phyloP scores from a whole-genome alignment of 2,113 vertebrate genomes.

The Lonchura striata region DNA sequence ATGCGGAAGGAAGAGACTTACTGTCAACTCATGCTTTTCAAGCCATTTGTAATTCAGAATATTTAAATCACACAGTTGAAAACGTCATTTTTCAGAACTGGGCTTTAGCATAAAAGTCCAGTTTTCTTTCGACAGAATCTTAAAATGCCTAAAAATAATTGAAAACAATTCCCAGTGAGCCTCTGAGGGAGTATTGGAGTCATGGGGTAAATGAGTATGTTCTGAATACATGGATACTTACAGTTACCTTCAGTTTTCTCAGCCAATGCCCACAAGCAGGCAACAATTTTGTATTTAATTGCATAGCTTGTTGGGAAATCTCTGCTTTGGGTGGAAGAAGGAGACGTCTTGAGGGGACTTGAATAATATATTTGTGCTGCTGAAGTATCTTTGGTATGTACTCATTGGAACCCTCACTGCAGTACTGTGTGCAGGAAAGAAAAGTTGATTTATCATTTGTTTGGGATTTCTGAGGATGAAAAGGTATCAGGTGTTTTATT shows the following conservation, averaged over 20 bases:
- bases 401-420: background rate
- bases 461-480: background rate
- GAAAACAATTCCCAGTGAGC: background rate
- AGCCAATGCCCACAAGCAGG: background rate
- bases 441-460: background rate
- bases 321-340: background rate
- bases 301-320: background rate
- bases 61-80: background rate
- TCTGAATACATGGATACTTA: background rate
- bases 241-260: background rate
- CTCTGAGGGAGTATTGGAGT: background rate
- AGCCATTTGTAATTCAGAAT: background rate
- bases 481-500: background rate
- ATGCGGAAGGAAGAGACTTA: background rate
- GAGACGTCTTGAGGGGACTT: background rate
- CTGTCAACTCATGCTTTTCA: background rate
- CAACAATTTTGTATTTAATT: conserved; percentile 1
- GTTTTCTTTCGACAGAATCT: background rate
- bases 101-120: background rate
- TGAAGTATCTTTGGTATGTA: background rate
- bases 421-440: background rate
- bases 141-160: background rate
- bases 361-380: background rate
- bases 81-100: background rate
- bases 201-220: background rate